Conservation (phyloP, 1,140 invertebrate species). For the Patella vulgata region DNA sequence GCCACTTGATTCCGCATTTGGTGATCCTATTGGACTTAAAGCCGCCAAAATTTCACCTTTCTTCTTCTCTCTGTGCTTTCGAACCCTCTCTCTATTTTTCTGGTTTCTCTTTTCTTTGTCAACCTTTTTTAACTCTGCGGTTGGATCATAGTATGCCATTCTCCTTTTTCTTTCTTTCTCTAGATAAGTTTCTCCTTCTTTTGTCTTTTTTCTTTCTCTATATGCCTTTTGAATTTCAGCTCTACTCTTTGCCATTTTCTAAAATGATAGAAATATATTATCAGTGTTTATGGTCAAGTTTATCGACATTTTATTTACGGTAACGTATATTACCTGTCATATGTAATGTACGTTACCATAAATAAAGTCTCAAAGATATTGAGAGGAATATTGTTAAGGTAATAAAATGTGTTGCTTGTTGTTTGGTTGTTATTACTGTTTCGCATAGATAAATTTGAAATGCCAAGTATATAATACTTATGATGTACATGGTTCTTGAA, state of each 20-base stretch:
- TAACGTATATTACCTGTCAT: too few relatives aligned
- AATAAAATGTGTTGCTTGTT: too few relatives aligned
- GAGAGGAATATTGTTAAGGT: too few relatives aligned
- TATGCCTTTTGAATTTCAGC: slow-evolving; percentile 22
- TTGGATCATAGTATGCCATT: slow-evolving; percentile 1
- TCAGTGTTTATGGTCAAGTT: too few relatives aligned
- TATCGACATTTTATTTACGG: too few relatives aligned
- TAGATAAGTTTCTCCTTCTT: slow-evolving; percentile 11
- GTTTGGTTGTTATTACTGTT: too few relatives aligned
- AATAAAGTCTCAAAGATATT: too few relatives aligned
- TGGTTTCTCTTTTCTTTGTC: slow-evolving; percentile 5
- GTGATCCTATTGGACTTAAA: neutral
- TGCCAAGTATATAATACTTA: too few relatives aligned
- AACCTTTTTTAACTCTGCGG: neutral
- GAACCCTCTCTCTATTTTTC: slow-evolving; percentile 9
- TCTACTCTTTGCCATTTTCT: slow-evolving; percentile 17
- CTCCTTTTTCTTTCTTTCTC: slow-evolving; percentile 13
- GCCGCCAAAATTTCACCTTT: neutral
- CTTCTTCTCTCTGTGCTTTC: slow-evolving; percentile 5
- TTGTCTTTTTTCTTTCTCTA: slow-evolving; percentile 15
- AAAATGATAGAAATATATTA: neutral
- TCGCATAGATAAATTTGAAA: too few relatives aligned
- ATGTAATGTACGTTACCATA: too few relatives aligned
- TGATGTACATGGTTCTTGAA: too few relatives aligned
- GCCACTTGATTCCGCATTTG: neutral